A percentile compares a stretch with the other conserved stretches of the same genome.
Evolutionary conservation across 2,888 invertebrate species (phyloP).

Genomic region (Tetragonisca angustula): DNA sequence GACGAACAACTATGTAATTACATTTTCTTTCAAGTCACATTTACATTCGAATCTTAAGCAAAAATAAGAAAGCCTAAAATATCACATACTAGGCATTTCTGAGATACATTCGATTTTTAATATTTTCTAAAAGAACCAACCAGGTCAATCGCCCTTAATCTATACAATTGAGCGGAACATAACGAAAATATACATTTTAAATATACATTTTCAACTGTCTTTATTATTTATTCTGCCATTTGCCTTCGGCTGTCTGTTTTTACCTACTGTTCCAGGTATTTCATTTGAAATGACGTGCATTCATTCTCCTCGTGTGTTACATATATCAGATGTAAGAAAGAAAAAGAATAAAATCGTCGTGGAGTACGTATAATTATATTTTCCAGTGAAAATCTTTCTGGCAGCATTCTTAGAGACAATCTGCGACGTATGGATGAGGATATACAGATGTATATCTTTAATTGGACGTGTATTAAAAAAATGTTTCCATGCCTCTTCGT

Average conservation of each 20-base stretch:
- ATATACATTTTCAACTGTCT: not conserved
- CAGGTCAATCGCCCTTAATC: conserved; percentile 12
- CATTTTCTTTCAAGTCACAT: not conserved
- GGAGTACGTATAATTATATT: not conserved
- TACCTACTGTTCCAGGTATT: not conserved
- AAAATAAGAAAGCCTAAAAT: conserved; percentile 29
- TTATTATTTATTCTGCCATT: not conserved
- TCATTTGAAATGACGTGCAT: conserved; percentile 1
- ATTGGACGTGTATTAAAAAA: conserved; percentile 58
- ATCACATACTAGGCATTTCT: conserved; percentile 23
- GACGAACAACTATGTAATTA: conserved; percentile 32
- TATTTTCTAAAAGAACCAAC: conserved; percentile 27
- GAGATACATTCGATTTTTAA: conserved; percentile 17
- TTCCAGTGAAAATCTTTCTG: conserved; percentile 7
- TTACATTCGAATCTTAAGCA: conserved; percentile 33
- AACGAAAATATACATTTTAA: conserved; percentile 45
- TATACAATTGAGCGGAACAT: conserved; percentile 45
- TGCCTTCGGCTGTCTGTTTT: not conserved
- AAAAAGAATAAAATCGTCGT: conserved; percentile 8
- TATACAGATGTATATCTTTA: not conserved
- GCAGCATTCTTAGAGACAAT: conserved; percentile 15
- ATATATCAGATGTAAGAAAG: not conserved
- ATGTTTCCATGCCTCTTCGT: conserved; percentile 33
- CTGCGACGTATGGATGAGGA: conserved; percentile 24
- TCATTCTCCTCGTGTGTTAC: not conserved